A percentile compares a stretch with the other conserved stretches of the same genome.
Conservation (phyloP, 2,888 invertebrate species). For the Smittia sp. region DNA sequence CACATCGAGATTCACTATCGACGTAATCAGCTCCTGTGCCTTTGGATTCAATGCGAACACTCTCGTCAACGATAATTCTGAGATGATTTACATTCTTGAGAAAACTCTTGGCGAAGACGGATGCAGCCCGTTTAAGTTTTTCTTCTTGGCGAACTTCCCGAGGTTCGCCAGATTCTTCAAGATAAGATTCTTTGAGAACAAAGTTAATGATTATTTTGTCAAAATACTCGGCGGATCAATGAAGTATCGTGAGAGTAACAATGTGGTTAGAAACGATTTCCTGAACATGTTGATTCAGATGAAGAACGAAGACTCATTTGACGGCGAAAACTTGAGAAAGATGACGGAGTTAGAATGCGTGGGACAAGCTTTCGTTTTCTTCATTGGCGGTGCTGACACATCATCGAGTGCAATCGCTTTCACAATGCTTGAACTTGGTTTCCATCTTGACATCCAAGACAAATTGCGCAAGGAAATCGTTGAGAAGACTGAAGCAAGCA, state of each 20-base stretch:
- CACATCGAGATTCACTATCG: conserved; percentile 6
- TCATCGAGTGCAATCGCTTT: conserved; percentile 33
- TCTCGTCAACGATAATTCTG: conserved; percentile 7
- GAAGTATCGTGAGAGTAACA: conserved; percentile 30
- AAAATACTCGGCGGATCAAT: conserved; percentile 20
- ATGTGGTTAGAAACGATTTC: conserved; percentile 36
- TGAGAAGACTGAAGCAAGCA: neutral
- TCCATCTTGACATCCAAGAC: conserved; percentile 30
- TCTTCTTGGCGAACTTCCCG: neutral
- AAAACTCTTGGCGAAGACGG: neutral
- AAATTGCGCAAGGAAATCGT: conserved; percentile 28
- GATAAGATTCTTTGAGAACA: neutral
- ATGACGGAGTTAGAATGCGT: conserved; percentile 15
- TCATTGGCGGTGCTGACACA: conserved; percentile 36
- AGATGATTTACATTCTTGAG: conserved; percentile 22
- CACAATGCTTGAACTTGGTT: conserved; percentile 16
- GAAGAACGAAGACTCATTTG: conserved; percentile 36
- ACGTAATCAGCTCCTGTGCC: conserved; percentile 33
- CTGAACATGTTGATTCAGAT: conserved; percentile 39
- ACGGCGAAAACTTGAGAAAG: conserved; percentile 13
- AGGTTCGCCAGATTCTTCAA: neutral
- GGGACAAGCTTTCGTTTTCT: conserved; percentile 40
- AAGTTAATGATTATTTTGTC: conserved; percentile 21
- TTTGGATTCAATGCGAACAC: conserved; percentile 40
- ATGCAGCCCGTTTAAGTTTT: neutral